phyloP scores from a whole-genome alignment of 2,888 invertebrate species.

The Barypeithes pellucidus region DNA sequence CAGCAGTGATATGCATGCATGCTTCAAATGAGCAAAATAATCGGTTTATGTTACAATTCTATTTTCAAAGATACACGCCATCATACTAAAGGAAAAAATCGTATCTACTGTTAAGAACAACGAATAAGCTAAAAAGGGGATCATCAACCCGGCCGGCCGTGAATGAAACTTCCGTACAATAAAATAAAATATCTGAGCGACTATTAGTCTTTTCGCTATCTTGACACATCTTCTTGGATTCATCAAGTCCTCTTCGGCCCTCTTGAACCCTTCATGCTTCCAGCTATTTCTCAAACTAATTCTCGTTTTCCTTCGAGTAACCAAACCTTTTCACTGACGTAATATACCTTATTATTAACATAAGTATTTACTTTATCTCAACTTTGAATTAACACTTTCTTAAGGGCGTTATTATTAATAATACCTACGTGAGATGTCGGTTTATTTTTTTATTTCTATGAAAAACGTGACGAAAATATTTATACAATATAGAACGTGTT shows the following conservation, averaged over 20 bases:
- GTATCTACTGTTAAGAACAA: constrained; percentile 16
- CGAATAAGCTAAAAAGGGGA: constrained; percentile 40
- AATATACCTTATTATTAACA: constrained; percentile 43
- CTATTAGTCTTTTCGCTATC: constrained; percentile 60
- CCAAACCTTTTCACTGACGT: constrained; percentile 40
- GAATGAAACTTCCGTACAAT: constrained; percentile 54
- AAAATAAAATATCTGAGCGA: constrained; percentile 58
- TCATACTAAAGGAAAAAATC: constrained; percentile 11
- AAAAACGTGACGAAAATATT: too few species aligned
- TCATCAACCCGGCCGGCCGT: constrained; percentile 34
- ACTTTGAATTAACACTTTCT: constrained; percentile 15
- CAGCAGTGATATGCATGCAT: too few species aligned
- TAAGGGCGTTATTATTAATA: constrained; percentile 3
- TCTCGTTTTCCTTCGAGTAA: constrained; percentile 54
- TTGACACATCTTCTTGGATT: constrained; percentile 61
- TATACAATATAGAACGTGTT: too few species aligned
- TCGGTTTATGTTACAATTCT: background rate
- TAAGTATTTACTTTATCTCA: constrained; percentile 37
- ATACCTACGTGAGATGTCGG: background rate
- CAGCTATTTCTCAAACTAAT: constrained; percentile 61
- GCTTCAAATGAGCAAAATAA: too few species aligned
- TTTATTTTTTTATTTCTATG: background rate
- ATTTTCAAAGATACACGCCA: constrained; percentile 12
- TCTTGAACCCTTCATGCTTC: constrained; percentile 58
- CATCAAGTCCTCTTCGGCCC: constrained; percentile 58